Evolutionary conservation across 1,140 invertebrate species (phyloP), one percentile per base, ranked within the genome.

Genomic region (Drosophila simulans): DNA sequence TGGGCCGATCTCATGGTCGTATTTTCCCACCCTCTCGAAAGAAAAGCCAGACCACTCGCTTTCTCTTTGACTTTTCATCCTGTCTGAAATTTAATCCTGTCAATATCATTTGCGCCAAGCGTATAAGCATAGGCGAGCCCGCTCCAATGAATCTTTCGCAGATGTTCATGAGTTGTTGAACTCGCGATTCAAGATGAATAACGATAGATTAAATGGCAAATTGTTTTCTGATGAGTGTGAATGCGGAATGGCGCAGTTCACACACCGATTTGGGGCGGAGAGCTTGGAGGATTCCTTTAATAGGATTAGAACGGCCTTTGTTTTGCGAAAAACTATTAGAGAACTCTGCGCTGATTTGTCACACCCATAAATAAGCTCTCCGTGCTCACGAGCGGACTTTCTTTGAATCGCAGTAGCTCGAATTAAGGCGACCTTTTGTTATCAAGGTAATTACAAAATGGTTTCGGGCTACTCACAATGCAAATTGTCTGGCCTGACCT

Each of bases 181-280:
- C 73, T 48, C 40, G 3, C 63, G 12, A 53, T 45, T 53, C 40
- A 11, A 54, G 4, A 46, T 63, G 40, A 62, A 42, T 55, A 62
- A 40, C 35, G 60, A 45, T 22, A 40, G 53, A 69, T 52, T 53
- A 5, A 17, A 27, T 66, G 62, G 59, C 65, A 76, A 68, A 78
- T 88, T 40, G 52, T 31, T 71, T 71, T 71, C 52, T 71, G 68
- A 71, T 71, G 68, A 57, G 68, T 57, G 66, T 57, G 52, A 82
- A 59, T 62, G 48, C 40, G 40, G 60, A 82, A 76, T 72, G 43
- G 17, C 17, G 25, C 22, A 40, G 51, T 60, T 79, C 62, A 55
- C 55, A 72, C 60, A 49, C 4, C 40, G 35, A 43, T 60, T 68
- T 51, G 10, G 11, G 39, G 17, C 53, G 27, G 5, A 13, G 45